Evolutionary conservation across 2,113 vertebrate species (phyloP).

Genomic region (Leptosomus discolor): DNA sequence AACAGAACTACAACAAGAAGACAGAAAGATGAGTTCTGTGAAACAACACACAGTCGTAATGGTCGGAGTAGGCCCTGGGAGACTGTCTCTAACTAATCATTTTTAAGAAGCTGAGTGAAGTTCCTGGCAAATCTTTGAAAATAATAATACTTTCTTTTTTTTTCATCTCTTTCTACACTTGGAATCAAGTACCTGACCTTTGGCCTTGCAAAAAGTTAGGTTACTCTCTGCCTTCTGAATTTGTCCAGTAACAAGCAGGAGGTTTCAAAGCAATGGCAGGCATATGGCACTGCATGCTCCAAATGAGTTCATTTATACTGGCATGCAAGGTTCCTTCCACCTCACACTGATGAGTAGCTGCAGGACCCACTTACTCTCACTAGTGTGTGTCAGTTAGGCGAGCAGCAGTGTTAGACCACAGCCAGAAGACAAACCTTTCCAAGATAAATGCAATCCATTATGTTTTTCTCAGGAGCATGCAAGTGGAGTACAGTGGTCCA

Average conservation of each 20-base stretch:
- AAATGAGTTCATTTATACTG: not conserved
- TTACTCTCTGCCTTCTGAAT: not conserved
- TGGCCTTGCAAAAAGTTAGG: not conserved
- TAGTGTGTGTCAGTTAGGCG: rapidly evolving
- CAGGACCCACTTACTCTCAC: not conserved
- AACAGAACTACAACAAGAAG: not conserved
- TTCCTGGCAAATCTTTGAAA: not conserved
- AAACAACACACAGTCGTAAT: not conserved
- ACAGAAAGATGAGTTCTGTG: not conserved
- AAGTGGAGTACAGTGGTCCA: not conserved
- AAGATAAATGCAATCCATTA: not conserved
- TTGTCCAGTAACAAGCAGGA: not conserved
- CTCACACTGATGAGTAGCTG: not conserved
- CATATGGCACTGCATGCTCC: not conserved
- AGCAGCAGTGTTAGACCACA: not conserved
- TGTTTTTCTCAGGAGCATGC: not conserved
- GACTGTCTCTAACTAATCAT: not conserved
- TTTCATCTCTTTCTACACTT: not conserved
- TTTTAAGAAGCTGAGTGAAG: not conserved
- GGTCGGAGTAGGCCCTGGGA: not conserved
- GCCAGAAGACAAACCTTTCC: not conserved
- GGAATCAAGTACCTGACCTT: not conserved
- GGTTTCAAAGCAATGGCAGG: not conserved
- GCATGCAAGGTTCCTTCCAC: not conserved
- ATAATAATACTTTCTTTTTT: not conserved